Evolutionary conservation across 2,888 invertebrate species (phyloP).

Genomic region (Chalcosyrphus nemorum): DNA sequence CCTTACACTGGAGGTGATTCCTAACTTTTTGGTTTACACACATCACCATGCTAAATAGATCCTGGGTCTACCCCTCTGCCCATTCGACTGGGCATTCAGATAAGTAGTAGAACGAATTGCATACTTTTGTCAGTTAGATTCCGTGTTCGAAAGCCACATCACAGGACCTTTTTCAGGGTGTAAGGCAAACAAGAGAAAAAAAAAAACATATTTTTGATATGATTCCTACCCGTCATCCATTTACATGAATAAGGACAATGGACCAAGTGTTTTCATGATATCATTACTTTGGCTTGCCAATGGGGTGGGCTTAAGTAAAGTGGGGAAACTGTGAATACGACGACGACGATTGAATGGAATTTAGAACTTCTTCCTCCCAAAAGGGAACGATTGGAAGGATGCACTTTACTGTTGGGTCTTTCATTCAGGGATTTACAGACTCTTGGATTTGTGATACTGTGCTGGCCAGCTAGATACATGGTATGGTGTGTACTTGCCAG

Average conservation of each 20-base stretch:
- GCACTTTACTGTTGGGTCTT: conserved; percentile 17
- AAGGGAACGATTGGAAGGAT: too few species aligned
- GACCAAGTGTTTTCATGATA: conserved; percentile 38
- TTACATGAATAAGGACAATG: conserved; percentile 44
- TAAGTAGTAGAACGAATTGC: conserved; percentile 33
- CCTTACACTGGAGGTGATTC: not conserved
- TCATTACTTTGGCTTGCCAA: conserved; percentile 23
- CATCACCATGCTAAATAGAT: not conserved
- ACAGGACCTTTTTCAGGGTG: not conserved
- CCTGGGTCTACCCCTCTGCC: not conserved
- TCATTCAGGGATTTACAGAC: conserved; percentile 24
- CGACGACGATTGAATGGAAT: conserved; percentile 7
- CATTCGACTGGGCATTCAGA: conserved; percentile 19
- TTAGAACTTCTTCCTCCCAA: not conserved
- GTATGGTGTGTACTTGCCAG: conserved; percentile 7
- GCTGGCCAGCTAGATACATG: conserved; percentile 14
- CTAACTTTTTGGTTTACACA: not conserved
- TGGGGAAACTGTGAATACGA: not conserved
- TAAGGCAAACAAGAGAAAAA: not conserved
- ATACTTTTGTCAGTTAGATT: conserved; percentile 37
- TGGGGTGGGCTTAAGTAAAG: not conserved
- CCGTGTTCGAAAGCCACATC: conserved; percentile 7
- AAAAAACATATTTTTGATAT: conserved; percentile 1
- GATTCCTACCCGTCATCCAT: conserved; percentile 10
- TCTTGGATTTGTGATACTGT: conserved; percentile 14